Base-by-base conservation (phyloP, 2,888 invertebrate genomes). In the Andrena fulva region DNA sequence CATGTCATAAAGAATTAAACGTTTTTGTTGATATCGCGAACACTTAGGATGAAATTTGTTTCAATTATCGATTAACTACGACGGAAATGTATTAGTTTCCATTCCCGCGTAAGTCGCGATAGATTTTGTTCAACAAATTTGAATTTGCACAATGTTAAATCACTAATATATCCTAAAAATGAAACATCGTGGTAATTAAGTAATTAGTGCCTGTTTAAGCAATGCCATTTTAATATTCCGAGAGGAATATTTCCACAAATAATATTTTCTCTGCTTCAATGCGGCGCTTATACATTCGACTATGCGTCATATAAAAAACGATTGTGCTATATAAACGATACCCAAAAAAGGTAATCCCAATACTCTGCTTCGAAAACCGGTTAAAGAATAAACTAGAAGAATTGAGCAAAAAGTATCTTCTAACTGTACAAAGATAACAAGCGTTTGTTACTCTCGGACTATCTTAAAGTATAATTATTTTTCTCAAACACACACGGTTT, bases 381-480 rank as follows among this genome's bases (percentile, higher is more conserved):
- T 10, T 24, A 64, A 29, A 66, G 10, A 50, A 27, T n/a, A 29
- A 48, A 27, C 50, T 16, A 27, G 8, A n/a, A 52, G 20, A 20
- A 52, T 52, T 52, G 16, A n/a, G n/a, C 52, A n/a, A n/a, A 52
- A 52, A 12, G 52, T 52, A 10, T 67, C 20, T 50, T 16, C 12
- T 52, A 68, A 12, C 8, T 71, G 24, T 42, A 42, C 24, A 20
- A 6, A 64, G 20, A 64, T 64, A n/a, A 42, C 42, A 64, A 24
- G 2, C 7, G 8, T 20, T 20, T 31, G 27, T 29, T 3, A 16
- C 56, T 42, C 27, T 42, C 27, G 42, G 56, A 69, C 27, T 35
- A 69, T 29, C 12, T 42, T 27, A 70, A 12, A 10, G 27, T 24
- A 24, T 42, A 27, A n/a, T 56, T 56, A 1, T n/a, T 7, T 10